A percentile compares a stretch with the other conserved stretches of the same genome.
Evolutionary conservation across 2,888 invertebrate species (phyloP).

Genomic region (Cantharis nigra): DNA sequence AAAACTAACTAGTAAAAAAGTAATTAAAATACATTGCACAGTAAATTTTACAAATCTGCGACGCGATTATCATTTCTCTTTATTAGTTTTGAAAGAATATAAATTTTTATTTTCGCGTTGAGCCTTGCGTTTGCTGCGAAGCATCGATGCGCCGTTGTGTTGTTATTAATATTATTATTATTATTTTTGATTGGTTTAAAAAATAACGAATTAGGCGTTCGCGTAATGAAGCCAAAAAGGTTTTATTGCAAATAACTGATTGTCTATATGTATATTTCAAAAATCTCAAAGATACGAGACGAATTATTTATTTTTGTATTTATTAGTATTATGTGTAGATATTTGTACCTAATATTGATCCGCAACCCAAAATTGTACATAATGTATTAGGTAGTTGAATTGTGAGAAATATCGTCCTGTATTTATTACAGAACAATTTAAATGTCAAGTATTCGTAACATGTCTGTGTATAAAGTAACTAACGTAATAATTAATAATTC

Average conservation of each 20-base stretch:
- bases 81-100: neutral
- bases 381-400: constrained; percentile 32
- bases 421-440: constrained; percentile 38
- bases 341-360: constrained; percentile 28
- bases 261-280: constrained; percentile 34
- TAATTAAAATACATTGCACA: neutral
- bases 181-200: neutral
- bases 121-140: neutral
- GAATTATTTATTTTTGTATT: constrained; percentile 53
- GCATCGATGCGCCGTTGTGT: neutral
- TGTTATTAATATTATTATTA: neutral
- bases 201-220: neutral
- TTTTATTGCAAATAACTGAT: constrained; percentile 21
- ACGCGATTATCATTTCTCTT: neutral
- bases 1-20: neutral
- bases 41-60: neutral
- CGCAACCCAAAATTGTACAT: constrained; percentile 19
- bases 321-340: constrained; percentile 45
- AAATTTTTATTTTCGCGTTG: neutral
- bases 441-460: constrained; percentile 42
- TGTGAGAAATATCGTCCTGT: constrained; percentile 35
- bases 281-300: constrained; percentile 27
- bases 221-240: neutral
- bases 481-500: constrained; percentile 49
- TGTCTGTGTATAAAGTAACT: constrained; percentile 43